phyloP scores from a whole-genome alignment of 2,888 invertebrate species.

The Resseliella maxima region DNA sequence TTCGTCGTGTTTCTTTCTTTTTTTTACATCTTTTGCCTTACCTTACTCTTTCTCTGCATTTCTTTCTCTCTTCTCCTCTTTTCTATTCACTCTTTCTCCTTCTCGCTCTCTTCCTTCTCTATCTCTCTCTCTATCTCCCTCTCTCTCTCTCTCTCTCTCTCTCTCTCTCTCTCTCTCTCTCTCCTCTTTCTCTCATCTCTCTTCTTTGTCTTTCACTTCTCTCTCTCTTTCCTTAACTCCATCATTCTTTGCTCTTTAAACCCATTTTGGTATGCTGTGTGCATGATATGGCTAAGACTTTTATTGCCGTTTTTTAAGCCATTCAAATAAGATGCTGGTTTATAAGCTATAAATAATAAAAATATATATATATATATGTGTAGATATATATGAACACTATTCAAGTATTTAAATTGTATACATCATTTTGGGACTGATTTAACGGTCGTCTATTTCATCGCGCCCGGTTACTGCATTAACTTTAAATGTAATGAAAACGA shows the following conservation, averaged over 20 bases:
- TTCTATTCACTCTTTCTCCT: not conserved
- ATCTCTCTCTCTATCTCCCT: not conserved
- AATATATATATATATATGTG: too few species aligned
- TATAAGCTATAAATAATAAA: slow-evolving; percentile 54
- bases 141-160: not conserved
- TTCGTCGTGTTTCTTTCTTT: not conserved
- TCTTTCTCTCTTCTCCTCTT: not conserved
- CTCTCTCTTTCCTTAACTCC: not conserved
- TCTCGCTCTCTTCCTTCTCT: not conserved
- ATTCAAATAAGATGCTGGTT: slow-evolving; percentile 53
- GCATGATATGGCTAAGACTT: slow-evolving; percentile 4
- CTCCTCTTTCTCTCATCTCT: not conserved
- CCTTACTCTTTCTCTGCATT: not conserved
- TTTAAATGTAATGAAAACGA: not conserved
- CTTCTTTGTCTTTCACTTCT: not conserved
- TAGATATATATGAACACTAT: slow-evolving; percentile 52
- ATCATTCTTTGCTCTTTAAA: not conserved
- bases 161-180: not conserved
- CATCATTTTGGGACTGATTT: slow-evolving; percentile 20
- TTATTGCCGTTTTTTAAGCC: slow-evolving; percentile 46
- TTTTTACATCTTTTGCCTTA: not conserved
- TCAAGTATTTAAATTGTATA: slow-evolving; percentile 53
- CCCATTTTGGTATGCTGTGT: not conserved
- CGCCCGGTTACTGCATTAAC: not conserved
- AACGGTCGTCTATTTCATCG: not conserved